These are phyloP conservation scores for Leucophenga varia DNA, from an alignment of 1,140 invertebrate genomes.

Conservation along the genomic window DNA sequence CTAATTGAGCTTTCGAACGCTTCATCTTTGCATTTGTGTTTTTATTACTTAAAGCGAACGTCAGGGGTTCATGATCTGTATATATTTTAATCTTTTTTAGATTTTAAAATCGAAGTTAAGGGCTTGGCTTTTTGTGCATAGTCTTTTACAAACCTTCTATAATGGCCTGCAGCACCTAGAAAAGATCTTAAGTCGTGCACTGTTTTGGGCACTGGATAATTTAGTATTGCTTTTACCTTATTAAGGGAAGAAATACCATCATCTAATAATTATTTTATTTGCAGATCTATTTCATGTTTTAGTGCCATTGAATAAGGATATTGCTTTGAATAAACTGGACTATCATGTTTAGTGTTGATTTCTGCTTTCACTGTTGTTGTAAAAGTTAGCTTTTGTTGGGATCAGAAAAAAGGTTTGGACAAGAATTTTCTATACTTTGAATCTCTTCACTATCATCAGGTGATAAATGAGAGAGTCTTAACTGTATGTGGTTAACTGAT, in stretches of 20 bases:
- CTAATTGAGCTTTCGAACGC: conserved; percentile 12
- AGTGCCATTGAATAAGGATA: conserved; percentile 27
- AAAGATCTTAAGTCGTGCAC: too few species aligned
- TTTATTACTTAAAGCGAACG: conserved; percentile 32
- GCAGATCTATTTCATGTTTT: conserved; percentile 28
- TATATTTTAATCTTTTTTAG: too few species aligned
- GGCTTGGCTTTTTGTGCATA: too few species aligned
- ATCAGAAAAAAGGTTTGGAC: conserved; percentile 11
- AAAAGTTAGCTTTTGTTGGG: too few species aligned
- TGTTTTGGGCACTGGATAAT: not conserved
- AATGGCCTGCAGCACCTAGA: too few species aligned
- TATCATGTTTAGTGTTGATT: conserved; percentile 8
- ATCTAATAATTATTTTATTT: conserved; percentile 34
- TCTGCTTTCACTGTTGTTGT: conserved; percentile 9
- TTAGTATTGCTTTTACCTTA: too few species aligned
- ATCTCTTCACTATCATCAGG: too few species aligned
- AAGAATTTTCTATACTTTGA: not conserved
- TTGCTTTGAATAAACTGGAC: conserved; percentile 17
- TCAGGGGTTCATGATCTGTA: conserved; percentile 53
- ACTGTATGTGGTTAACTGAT: conserved; percentile 3
- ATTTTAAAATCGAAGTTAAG: too few species aligned
- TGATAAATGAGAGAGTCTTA: conserved; percentile 2
- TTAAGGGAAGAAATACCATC: too few species aligned
- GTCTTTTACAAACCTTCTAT: too few species aligned
- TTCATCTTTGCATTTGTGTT: conserved; percentile 49